Base-by-base conservation (phyloP, 2,797 vertebrate species). In the Macropus fuliginosus region DNA sequence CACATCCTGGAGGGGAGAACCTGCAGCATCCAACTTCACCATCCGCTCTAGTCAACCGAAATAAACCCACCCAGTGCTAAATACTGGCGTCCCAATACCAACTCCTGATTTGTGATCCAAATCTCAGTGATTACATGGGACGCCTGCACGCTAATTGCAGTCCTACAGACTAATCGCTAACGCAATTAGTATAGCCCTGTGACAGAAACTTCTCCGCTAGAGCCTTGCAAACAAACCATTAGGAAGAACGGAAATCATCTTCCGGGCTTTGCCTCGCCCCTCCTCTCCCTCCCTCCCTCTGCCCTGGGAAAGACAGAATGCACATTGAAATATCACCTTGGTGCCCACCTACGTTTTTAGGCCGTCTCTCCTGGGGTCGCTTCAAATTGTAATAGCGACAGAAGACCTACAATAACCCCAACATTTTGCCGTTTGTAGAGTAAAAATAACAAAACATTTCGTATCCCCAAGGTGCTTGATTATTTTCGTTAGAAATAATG, bases 1-100 rank as follows among this genome's bases (percentile, higher is more conserved):
- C 97, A 97, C 97, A 98, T 98, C 97, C 97, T 98, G 97, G 93
- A 94, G 96, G 94, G 96, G 97, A 87, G 95, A 97, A 95, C 96
- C 97, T 97, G 55, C 96, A 92, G n/a, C 96, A 91, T 93, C 93
- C 96, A 90, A 29, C 94, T 97, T 95, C 92, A 21, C 87, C 28
- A 52, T 62, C 74, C 55, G 93, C 95, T 91, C 89, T 89, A 94
- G 97, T 96, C 96, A 96, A 96, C 96, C 89, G 40, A 90, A 93
- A 91, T 93, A 55, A 95, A 94, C 95, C 89, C 52, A 52, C n/a
- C n/a, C n/a, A 46, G 66, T 46, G 66, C 66, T 81, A 46, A 18
- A 46, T 81, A 40, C 66, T 81, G 66, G n/a, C 66, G 66, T 81
- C n/a, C 94, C 95, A 94, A 5, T 46, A 81, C 94, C 93, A 90